Evolutionary conservation across 2,888 invertebrate genomes (phyloP), one percentile per base, ranked within the genome.

Genomic region (Lagria hirta): DNA sequence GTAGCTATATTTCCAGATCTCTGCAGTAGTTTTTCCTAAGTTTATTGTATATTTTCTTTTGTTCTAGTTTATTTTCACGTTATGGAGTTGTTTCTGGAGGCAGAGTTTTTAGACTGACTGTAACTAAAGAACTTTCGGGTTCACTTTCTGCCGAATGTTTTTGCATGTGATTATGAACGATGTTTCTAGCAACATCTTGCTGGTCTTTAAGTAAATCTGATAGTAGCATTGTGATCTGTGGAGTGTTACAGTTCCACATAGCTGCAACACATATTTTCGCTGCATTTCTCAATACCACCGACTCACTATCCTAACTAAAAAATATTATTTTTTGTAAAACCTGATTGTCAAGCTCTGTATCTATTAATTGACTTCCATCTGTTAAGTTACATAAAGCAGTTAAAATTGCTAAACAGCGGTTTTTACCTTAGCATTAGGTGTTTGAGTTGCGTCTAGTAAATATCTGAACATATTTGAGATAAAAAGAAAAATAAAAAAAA

Each of bases 1-100:
- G 52, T 84, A 86, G 59, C 85, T 89, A 65, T 92, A 92, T 57
- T 88, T 90, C 69, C 95, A 93, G 68, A 96, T 96, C 74, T 96
- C 95, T 4, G 90, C 90, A 1, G 95, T 92, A 26, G 95, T 95
- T 66, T 88, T 85, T 46, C n/a, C 90, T 79, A 53, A 96, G 80
- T 38, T 89, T 86, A 54, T 89, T 88, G 72, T 84, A 84, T 30
- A 84, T 82, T 60, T 85, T 84, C 45, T 84, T 80, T 1, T 79
- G 73, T 58, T 69, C 69, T 13, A 68, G 53, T 37, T 62, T 62
- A 10, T 58, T 57, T 12, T 49, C 52, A 15, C 61, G 54, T 23
- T 60, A 54, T 7, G 67, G 64, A 2, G 67, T 61, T 7, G 61
- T 59, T 14, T 61, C 62, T 1, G 72, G 71, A 1, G 71, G 71